Base-by-base conservation (phyloP, 2,888 invertebrate genomes). In the Coenonympha glycerion region DNA sequence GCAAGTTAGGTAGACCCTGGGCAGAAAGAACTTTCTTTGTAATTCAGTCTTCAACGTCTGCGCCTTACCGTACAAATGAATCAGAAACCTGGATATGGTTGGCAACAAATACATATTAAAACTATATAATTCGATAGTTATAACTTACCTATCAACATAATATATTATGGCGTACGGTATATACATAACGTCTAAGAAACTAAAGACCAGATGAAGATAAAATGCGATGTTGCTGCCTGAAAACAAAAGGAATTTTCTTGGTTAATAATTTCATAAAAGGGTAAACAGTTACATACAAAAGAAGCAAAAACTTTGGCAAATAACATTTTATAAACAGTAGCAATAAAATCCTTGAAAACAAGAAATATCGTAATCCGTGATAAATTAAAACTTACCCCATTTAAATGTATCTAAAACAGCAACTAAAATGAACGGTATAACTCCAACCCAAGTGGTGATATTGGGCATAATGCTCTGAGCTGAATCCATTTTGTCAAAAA, bases 151-250 rank as follows among this genome's bases (percentile, higher is more conserved):
- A 71, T 93, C 92, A 40, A 95, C 92, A 71, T 92, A 95, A 70
- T 95, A 95, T 41, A 95, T 89, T 40, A 93, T 91, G 8, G 95
- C 95, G 71, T 93, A 94, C 1, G 95, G 93, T 60, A 93, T 90
- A 73, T 95, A 95, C 89, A 94, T 91, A 22, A 94, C 92, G 69
- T 94, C 92, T 48, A 93, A 65, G 44, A 94, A 80, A 55, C 92
- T 92, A 68, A 94, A 93, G 33, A 93, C 80, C 24, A 91, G 80
- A 71, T 95, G 95, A 4, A 94, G 81, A 40, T 90, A 87, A 63
- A 91, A 90, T 2, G 93, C 92, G 36, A 91, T 90, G 64, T 90
- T 88, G 40, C 89, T 91, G 61, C 91, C 92, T 92, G 82, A 18
- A 55, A 46, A 6, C 41, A 19, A 44, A 40, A 37, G 11, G 49